Base-by-base conservation (phyloP, 2,888 invertebrate species). In the Antheraea assamensis region DNA sequence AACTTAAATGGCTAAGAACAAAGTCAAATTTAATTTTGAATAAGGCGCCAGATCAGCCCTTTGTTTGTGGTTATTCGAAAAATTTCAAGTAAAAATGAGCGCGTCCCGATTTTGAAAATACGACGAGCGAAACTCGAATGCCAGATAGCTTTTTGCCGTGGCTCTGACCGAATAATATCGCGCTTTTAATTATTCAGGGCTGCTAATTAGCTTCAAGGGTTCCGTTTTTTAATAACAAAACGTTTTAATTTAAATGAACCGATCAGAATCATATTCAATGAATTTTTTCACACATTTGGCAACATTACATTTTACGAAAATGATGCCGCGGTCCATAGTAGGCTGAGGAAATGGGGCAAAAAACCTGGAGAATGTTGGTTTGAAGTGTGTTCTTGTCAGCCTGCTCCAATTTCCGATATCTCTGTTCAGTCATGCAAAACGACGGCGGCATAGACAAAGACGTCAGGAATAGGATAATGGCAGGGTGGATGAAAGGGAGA, bases 81-180 rank as follows among this genome's bases (percentile, higher is more conserved):
- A 79, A 81, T 82, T 79, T 78, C 75, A 75, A 79, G 81, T 82
- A 75, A 81, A 83, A 82, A 82, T 83, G 83, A 81, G 82, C 85
- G 83, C 81, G 90, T 87, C 85, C 87, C 88, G 90, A 90, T 93
- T 93, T 93, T 92, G 89, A 92, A 94, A 92, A 92, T 93, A 93
- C 93, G 90, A 92, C 87, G 90, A 91, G 91, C 84, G 91, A 92
- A 92, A 90, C 88, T 83, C 84, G 86, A 88, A 88, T 88, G 86
- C 83, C 86, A 81, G 87, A 90, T 90, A 86, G 85, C 88, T 92
- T 94, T 93, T 93, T 92, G 91, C 83, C 80, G 82, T 79, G 79
- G 80, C 84, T 78, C 79, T 72, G 74, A 81, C 80, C 84, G 85
- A 87, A 87, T 87, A 87, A 87, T 90, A 89, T 88, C 84, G 82